phyloP scores from a whole-genome alignment of 2,113 vertebrate species.

The Poicephalus gulielmi region DNA sequence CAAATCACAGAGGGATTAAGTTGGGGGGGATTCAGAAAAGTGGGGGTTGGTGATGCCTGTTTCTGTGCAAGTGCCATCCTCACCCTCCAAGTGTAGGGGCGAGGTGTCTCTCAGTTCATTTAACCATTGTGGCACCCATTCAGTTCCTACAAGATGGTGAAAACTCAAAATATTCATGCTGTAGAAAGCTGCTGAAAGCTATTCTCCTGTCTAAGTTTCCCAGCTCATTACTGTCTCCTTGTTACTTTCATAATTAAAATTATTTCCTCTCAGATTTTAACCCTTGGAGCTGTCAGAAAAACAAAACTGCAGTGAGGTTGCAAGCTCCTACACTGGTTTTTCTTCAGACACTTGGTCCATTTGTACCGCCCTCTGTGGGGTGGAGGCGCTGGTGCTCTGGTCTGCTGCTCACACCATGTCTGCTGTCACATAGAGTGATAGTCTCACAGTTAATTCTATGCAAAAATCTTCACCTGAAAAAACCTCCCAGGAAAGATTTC shows the following conservation, averaged over 20 bases:
- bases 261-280: background rate
- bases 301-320: background rate
- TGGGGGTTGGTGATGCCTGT: background rate
- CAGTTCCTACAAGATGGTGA: background rate
- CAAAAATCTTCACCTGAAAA: background rate
- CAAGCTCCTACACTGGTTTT: background rate
- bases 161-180: background rate
- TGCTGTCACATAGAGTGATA: background rate
- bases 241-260: background rate
- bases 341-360: background rate
- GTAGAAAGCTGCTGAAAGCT: background rate
- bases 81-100: background rate
- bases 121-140: slow-evolving; percentile 14
- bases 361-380: background rate
- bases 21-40: background rate
- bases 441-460: background rate
- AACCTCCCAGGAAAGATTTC: background rate
- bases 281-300: background rate
- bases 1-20: slow-evolving; percentile 5
- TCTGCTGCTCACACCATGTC: background rate
- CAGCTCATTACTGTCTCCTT: background rate
- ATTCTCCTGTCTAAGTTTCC: background rate
- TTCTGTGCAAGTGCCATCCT: slow-evolving; percentile 8
- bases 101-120: slow-evolving; percentile 23
- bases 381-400: background rate